phyloP scores from a whole-genome alignment of 2,888 invertebrate species.

The Spatulosminthurus flaviceps region DNA sequence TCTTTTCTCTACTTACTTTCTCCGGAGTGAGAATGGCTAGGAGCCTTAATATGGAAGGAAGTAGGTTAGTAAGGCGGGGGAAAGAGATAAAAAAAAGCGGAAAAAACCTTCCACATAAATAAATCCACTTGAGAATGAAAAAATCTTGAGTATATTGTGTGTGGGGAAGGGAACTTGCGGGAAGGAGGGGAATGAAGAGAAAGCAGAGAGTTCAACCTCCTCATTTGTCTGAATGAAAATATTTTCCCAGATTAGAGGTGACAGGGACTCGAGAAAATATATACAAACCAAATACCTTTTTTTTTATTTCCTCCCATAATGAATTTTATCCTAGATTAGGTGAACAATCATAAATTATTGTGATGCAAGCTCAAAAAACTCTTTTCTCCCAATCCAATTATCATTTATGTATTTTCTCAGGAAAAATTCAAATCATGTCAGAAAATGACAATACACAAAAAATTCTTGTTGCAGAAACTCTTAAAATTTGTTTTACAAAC shows the following conservation, averaged over 20 bases:
- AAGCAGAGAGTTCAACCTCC: background rate
- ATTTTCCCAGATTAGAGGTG: background rate
- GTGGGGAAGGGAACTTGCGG: background rate
- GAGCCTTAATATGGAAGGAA: background rate
- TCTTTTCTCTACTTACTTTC: too few relatives aligned
- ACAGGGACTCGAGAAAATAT: background rate
- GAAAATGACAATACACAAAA: too few relatives aligned
- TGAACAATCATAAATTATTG: too few relatives aligned
- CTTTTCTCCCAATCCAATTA: too few relatives aligned
- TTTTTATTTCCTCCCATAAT: background rate
- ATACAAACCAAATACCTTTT: background rate
- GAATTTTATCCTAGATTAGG: background rate
- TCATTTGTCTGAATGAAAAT: background rate
- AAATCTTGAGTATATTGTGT: background rate
- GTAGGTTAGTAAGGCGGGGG: conserved; percentile 36
- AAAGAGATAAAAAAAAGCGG: conserved; percentile 7
- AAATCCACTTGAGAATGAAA: conserved; percentile 12
- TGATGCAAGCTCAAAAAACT: too few relatives aligned
- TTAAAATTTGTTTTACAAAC: too few relatives aligned
- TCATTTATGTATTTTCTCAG: too few relatives aligned
- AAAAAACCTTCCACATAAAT: background rate
- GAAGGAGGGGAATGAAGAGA: background rate
- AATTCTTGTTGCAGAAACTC: too few relatives aligned
- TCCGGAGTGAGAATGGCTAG: too few relatives aligned
- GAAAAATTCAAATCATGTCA: too few relatives aligned